Percentiles rank a stretch among this genome's conserved stretches.
Evolutionary conservation across 2,113 vertebrate genomes (phyloP).

Genomic region (Forbesichthys papilliferus): DNA sequence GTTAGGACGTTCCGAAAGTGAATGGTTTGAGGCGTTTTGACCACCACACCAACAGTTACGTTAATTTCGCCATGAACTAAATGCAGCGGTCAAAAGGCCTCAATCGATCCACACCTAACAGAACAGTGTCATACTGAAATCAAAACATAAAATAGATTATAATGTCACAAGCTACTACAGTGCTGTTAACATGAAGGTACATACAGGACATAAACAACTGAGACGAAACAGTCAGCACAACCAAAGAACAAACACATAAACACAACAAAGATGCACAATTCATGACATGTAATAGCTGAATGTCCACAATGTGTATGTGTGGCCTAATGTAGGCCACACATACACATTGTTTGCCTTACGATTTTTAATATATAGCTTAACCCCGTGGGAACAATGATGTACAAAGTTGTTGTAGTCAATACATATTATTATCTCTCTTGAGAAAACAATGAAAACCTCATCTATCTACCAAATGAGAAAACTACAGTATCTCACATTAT

Average conservation of each 20-base stretch:
- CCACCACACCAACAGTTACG: neutral
- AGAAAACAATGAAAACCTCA: no score
- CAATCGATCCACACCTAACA: neutral
- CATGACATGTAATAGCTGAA: neutral
- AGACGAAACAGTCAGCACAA: neutral
- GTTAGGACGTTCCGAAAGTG: constrained; percentile 5
- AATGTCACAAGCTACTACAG: neutral
- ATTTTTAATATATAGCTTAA: no score
- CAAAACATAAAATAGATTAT: neutral
- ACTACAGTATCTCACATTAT: no score
- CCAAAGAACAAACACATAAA: neutral
- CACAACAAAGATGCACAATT: neutral
- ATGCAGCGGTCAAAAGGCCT: neutral
- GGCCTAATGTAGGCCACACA: neutral
- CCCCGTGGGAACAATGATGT: no score
- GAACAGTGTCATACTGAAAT: neutral
- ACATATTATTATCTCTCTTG: no score
- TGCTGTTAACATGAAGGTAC: no score
- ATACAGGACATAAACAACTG: no score
- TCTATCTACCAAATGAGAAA: no score
- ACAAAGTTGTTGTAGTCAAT: no score
- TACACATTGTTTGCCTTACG: no score
- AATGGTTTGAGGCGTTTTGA: neutral
- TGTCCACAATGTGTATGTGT: neutral
- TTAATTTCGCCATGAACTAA: neutral